Evolutionary conservation across 2,888 invertebrate species (phyloP), one percentile per base, ranked within the genome.

Genomic region (Meta bourneti): DNA sequence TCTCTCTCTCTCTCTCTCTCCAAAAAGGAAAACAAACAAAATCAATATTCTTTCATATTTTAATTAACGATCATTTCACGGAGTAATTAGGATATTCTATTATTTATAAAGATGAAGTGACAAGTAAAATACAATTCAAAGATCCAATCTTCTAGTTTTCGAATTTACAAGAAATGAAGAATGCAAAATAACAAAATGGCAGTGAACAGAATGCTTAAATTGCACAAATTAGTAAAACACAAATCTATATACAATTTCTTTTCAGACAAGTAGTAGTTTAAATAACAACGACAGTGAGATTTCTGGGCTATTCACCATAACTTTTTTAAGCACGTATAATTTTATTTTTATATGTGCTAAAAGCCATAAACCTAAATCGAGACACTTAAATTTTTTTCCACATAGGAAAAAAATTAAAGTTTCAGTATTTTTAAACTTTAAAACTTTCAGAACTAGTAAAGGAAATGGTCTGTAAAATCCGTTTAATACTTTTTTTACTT

Each of bases 101-200:
- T 61, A 72, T 71, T 52, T 19, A 83, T 16, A 49, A 34, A 7
- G 70, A 71, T 52, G 71, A 71, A 84, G 52, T 74, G 74, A 84
- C 34, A 75, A 83, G 54, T 78, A 52, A 78, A 78, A 61, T 61
- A 61, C 61, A 61, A 61, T 61, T 61, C 54, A 80, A 80, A 80
- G 19, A 83, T 74, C 71, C 69, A 69, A 48, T 54, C 16, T 19
- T 48, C 13, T 71, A 7, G n/a, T 83, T 72, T 72, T 61, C 61
- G 74, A 84, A 84, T 84, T n/a, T 19, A 84, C 75, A 75, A 61
- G 54, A 84, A 84, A 84, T 84, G 84, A 54, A 72, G 48, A 72
- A 75, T 84, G 84, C 61, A 79, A 84, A 75, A 75, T 84, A 61
- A 84, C 84, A 84, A 84, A 84, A 84, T 84, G 84, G 84, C 84